Evolutionary conservation across 2,888 invertebrate genomes (phyloP).

Genomic region (Agriotes lineatus): DNA sequence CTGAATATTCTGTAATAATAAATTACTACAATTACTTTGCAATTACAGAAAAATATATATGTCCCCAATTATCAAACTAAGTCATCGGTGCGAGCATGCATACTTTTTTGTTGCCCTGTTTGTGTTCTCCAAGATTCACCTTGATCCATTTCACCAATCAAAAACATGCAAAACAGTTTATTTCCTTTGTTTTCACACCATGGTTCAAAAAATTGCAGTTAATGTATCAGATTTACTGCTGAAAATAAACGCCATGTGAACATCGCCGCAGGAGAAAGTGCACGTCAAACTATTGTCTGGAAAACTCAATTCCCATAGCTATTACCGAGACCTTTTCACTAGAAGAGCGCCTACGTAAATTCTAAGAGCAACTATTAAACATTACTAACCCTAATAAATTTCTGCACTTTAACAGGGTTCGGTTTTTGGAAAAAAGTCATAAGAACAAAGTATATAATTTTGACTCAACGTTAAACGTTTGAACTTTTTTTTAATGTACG

Average conservation of each 20-base stretch:
- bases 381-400: neutral
- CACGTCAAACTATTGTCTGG: conserved; percentile 18
- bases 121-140: neutral
- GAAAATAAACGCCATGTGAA: conserved; percentile 29
- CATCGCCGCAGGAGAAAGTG: conserved; percentile 44
- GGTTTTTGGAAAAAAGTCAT: neutral
- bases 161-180: conserved; percentile 57
- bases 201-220: conserved; percentile 12
- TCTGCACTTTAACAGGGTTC: neutral
- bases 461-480: neutral
- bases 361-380: neutral
- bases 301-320: conserved; percentile 11
- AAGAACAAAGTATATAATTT: neutral
- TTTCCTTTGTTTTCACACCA: conserved; percentile 52
- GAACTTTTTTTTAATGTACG: neutral
- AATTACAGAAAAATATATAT: no score
- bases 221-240: neutral
- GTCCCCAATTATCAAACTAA: no score
- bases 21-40: no score
- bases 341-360: conserved; percentile 13
- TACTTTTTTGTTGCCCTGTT: no score
- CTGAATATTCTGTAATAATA: no score
- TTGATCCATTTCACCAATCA: neutral
- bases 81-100: no score
- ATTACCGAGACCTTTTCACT: neutral